phyloP scores from a whole-genome alignment of 2,888 invertebrate species.

The Apamea monoglypha region DNA sequence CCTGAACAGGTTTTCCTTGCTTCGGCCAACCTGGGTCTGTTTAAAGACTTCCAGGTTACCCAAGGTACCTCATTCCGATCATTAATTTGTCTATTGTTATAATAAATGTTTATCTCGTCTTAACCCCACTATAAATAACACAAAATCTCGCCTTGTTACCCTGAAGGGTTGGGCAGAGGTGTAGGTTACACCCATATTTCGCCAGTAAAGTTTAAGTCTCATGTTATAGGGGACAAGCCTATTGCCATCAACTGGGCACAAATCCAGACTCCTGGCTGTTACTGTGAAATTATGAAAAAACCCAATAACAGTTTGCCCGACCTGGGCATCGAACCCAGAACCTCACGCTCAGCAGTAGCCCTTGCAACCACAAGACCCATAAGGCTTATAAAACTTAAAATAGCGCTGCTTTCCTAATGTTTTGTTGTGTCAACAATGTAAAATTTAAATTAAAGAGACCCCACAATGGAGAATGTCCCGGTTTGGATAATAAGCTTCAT shows the following conservation, averaged over 20 bases:
- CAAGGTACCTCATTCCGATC: no score
- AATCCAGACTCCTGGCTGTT: neutral
- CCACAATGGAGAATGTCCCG: constrained; percentile 39
- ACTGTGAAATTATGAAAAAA: neutral
- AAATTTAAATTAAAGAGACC: constrained; percentile 43
- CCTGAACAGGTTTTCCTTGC: no score
- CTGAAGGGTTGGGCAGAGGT: neutral
- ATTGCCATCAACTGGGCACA: neutral
- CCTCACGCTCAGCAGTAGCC: neutral
- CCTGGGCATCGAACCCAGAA: neutral
- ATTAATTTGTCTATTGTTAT: no score
- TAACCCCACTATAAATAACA: no score
- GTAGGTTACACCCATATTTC: neutral
- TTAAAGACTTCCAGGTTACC: no score
- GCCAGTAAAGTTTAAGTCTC: neutral
- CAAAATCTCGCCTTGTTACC: neutral
- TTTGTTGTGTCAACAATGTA: constrained; percentile 52
- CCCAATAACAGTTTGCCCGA: neutral
- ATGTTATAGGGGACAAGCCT: neutral
- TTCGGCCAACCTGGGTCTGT: no score
- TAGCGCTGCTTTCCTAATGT: constrained; percentile 9
- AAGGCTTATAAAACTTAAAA: constrained; percentile 19
- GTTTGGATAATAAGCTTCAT: constrained; percentile 27
- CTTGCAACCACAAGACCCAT: neutral
- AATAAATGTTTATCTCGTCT: no score